phyloP scores from a whole-genome alignment of 92 coral and sea anemone genomes.

The Epizoanthus scotinus region DNA sequence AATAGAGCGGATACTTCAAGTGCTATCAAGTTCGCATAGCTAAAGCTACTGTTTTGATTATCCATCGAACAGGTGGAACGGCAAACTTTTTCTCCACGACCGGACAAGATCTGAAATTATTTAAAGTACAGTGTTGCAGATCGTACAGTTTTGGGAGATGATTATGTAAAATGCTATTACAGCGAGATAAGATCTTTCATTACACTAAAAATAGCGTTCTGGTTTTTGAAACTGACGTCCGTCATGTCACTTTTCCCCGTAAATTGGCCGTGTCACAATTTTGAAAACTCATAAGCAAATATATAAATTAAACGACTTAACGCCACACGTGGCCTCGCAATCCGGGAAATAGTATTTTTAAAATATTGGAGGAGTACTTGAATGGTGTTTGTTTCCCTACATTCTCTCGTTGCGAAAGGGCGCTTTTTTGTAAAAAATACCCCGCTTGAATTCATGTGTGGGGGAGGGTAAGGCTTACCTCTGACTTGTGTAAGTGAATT shows the following conservation, averaged over 20 bases:
- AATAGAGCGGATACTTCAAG: not conserved
- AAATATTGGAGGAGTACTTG: too few relatives aligned
- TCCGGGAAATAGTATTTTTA: too few relatives aligned
- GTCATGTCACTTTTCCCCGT: conserved; percentile 13
- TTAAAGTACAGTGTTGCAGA: not conserved
- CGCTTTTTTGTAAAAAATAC: not conserved
- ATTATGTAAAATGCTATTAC: not conserved
- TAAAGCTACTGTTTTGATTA: conserved; percentile 8
- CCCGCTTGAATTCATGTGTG: not conserved
- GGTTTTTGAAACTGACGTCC: not conserved
- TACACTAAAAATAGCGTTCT: not conserved
- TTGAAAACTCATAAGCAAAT: not conserved
- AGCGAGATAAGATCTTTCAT: not conserved
- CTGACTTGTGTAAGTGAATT: conserved; percentile 19
- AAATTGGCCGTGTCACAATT: not conserved
- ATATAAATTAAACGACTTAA: not conserved
- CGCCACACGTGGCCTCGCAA: not conserved
- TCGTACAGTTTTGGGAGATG: too few relatives aligned
- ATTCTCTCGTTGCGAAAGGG: not conserved
- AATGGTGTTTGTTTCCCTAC: too few relatives aligned
- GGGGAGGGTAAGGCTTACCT: conserved; percentile 26
- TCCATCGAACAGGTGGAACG: conserved; percentile 28
- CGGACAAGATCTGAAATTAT: not conserved
- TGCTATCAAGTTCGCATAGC: conserved; percentile 7
- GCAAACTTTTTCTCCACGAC: not conserved